These are phyloP conservation scores for Mycalesis mineus DNA, from an alignment of 2,888 invertebrate genomes.

Conservation along the genomic window DNA sequence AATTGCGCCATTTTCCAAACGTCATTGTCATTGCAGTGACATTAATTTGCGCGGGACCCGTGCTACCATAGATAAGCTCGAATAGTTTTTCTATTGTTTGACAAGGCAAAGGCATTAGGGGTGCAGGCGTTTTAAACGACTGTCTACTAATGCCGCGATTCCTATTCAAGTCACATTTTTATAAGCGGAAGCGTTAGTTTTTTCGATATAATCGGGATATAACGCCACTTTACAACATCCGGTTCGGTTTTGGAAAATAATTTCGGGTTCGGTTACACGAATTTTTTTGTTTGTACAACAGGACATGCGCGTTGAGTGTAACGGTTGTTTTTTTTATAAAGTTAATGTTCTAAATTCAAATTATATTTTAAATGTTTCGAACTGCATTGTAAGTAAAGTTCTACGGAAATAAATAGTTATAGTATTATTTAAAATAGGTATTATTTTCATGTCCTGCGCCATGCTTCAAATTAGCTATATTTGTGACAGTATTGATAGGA, in stretches of 20 bases:
- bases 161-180: slow-evolving; percentile 61
- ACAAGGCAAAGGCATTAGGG: slow-evolving; percentile 30
- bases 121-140: slow-evolving; percentile 31
- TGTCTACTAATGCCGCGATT: slow-evolving; percentile 55
- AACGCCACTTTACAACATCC: slow-evolving; percentile 61
- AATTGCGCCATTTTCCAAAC: slow-evolving; percentile 48
- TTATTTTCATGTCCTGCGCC: too few species aligned
- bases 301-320: background rate
- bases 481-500: too few species aligned
- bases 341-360: background rate
- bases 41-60: slow-evolving; percentile 51
- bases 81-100: slow-evolving; percentile 35
- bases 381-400: background rate
- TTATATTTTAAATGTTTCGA: background rate
- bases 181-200: slow-evolving; percentile 53
- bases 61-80: slow-evolving; percentile 57
- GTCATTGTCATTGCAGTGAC: slow-evolving; percentile 61
- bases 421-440: too few species aligned
- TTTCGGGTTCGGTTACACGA: slow-evolving; percentile 25
- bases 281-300: slow-evolving; percentile 8
- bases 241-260: slow-evolving; percentile 32
- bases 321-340: slow-evolving; percentile 14
- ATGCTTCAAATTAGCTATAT: too few species aligned
- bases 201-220: slow-evolving; percentile 51
- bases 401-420: too few species aligned